Percentiles rank a stretch among this genome's conserved stretches.
Conservation (phyloP, 1,140 invertebrate species). For the Mercenaria mercenaria region DNA sequence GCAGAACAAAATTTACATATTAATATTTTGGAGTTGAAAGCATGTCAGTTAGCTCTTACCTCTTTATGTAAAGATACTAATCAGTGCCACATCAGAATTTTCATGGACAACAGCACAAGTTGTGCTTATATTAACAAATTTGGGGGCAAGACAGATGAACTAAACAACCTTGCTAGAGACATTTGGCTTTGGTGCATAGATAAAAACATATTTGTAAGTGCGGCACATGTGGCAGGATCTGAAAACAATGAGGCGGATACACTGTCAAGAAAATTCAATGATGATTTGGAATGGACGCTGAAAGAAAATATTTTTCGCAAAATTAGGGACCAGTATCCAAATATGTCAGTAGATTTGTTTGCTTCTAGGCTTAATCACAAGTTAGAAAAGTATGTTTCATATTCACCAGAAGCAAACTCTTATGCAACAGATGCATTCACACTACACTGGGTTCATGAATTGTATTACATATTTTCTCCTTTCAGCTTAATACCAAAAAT, state of each 20-base stretch:
- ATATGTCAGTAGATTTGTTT: neutral
- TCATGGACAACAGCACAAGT: neutral
- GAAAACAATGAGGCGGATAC: neutral
- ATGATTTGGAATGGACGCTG: neutral
- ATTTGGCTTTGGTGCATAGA: too few species aligned
- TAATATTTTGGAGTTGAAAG: slow-evolving; percentile 15
- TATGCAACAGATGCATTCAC: slow-evolving; percentile 45
- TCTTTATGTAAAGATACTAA: neutral
- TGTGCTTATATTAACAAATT: neutral
- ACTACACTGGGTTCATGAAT: neutral
- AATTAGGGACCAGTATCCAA: neutral
- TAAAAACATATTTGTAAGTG: neutral
- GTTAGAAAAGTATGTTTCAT: slow-evolving; percentile 25
- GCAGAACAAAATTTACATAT: slow-evolving; percentile 46
- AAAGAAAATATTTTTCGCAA: neutral
- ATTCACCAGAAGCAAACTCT: slow-evolving; percentile 43
- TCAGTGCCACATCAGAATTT: neutral
- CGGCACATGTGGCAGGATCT: neutral
- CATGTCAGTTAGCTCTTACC: neutral
- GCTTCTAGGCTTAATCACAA: slow-evolving; percentile 44
- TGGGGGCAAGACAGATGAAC: neutral
- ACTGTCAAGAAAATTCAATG: too few species aligned
- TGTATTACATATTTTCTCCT: slow-evolving; percentile 59
- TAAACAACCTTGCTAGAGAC: neutral
- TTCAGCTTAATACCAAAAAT: too few species aligned